Evolutionary conservation across 1,140 invertebrate species (phyloP), one percentile per base, ranked within the genome.

Genomic region (Drosophila biarmipes): DNA sequence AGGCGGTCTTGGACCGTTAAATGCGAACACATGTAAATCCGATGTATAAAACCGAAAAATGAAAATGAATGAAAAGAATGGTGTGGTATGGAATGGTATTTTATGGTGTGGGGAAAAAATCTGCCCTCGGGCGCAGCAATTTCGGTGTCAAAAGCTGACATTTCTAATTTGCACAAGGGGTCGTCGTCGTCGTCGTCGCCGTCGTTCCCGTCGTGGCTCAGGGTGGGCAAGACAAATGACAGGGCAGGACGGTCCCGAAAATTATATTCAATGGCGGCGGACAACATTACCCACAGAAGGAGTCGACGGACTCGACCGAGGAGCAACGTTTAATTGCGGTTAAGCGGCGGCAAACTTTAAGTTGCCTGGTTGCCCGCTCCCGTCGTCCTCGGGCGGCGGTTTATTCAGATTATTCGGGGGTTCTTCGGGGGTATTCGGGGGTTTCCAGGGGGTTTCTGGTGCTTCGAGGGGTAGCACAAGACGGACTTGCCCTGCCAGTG

Each of bases 141-240:
- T 85, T 87, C 74, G 82, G 82, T 58, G 82, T 87, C 78, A 85
- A 86, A 87, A 85, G 82, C 82, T 86, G 81, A 87, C 81, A 87
- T 78, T 87, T 86, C 81, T 87, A 86, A 86, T 86, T 86, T 87
- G 78, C 73, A 58, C 43, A 66, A 49, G 61, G 80, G 63, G 59
- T 59, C 55, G 72, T 11, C 45, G 45, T 27, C 42, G 19, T 61
- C 34, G 8, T 35, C 19, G 58, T n/a, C 52, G 14, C 10, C 43
- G 6, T 37, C 35, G 37, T 51, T 52, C 35, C 17, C 4, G 5
- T 24, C 24, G 24, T 24, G 24, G 19, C 55, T 63, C 78, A 59
- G 80, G 80, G 80, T 84, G 80, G 68, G 76, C 81, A 85, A 74
- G 81, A 86, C 81, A 85, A 85, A 85, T 85, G 81, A 81, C 80